phyloP scores from a whole-genome alignment of 2,888 invertebrate genomes.

The Thumatha senex region DNA sequence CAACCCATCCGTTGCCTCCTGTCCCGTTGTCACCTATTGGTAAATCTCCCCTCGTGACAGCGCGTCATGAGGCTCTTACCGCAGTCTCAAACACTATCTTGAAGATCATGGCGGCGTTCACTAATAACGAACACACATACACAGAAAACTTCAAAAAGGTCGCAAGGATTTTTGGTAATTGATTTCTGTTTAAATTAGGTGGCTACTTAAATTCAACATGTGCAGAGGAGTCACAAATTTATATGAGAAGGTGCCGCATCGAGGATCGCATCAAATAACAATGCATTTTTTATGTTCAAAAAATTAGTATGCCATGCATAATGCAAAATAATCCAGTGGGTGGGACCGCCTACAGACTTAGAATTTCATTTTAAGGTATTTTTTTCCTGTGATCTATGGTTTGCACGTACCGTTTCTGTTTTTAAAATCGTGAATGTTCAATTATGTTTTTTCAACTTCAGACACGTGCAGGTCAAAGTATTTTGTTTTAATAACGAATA shows the following conservation, averaged over 20 bases:
- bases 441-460: slow-evolving; percentile 24
- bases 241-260: slow-evolving; percentile 58
- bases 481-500: slow-evolving; percentile 17
- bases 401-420: slow-evolving; percentile 23
- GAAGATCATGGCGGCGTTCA: too few species aligned
- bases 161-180: too few species aligned
- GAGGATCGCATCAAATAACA: slow-evolving; percentile 64
- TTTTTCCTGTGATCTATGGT: slow-evolving; percentile 36
- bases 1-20: too few species aligned
- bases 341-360: slow-evolving; percentile 60
- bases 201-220: slow-evolving; percentile 38
- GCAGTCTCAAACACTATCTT: too few species aligned
- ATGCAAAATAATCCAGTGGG: slow-evolving; percentile 74
- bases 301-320: slow-evolving; percentile 72
- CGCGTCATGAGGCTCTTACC: too few species aligned
- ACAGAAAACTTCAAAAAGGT: too few species aligned
- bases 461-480: slow-evolving; percentile 21
- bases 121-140: too few species aligned
- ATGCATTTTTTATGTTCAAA: slow-evolving; percentile 62
- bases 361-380: slow-evolving; percentile 63
- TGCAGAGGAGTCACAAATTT: slow-evolving; percentile 52
- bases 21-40: too few species aligned
- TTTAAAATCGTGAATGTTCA: slow-evolving; percentile 18
- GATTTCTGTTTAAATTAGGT: slow-evolving; percentile 19
- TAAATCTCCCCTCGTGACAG: too few species aligned